Conservation (phyloP, 2,113 vertebrate species). For the Oreochromis niloticus region DNA sequence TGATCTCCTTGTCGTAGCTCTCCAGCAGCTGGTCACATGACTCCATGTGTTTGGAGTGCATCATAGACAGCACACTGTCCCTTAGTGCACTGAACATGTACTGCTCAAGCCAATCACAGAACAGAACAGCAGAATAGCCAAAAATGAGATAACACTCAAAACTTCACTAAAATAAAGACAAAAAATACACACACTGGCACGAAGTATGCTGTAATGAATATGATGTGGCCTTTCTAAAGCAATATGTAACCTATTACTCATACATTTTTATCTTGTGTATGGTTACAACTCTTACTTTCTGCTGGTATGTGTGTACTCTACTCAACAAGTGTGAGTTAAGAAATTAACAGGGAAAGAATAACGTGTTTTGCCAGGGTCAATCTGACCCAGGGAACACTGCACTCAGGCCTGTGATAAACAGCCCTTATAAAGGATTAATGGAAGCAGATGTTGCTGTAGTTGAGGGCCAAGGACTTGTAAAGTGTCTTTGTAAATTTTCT, state of each 20-base stretch:
- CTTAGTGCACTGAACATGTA: slow-evolving; percentile 97
- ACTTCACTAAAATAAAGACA: not conserved
- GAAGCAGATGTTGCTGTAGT: not conserved
- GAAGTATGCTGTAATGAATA: not conserved
- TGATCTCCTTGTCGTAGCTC: slow-evolving; percentile 92
- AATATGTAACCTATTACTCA: not conserved
- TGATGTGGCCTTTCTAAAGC: not conserved
- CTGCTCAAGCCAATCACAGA: slow-evolving; percentile 68
- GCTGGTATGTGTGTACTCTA: not conserved
- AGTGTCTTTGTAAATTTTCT: not conserved
- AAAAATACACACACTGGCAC: not conserved
- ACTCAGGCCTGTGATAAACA: not conserved
- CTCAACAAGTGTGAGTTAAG: not conserved
- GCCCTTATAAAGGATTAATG: not conserved
- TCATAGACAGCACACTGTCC: slow-evolving; percentile 91
- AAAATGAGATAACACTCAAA: not conserved
- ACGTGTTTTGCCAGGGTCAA: not conserved
- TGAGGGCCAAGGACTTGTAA: not conserved
- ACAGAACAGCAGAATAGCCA: not conserved
- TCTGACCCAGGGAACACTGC: not conserved
- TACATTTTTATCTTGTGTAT: not conserved
- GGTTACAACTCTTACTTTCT: not conserved
- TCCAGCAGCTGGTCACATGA: slow-evolving; percentile 85
- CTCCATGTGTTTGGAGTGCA: slow-evolving; percentile 88
- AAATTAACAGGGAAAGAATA: not conserved